Evolutionary conservation across 2,113 vertebrate species (phyloP), one percentile per base, ranked within the genome.

Genomic region (Sander vitreus): DNA sequence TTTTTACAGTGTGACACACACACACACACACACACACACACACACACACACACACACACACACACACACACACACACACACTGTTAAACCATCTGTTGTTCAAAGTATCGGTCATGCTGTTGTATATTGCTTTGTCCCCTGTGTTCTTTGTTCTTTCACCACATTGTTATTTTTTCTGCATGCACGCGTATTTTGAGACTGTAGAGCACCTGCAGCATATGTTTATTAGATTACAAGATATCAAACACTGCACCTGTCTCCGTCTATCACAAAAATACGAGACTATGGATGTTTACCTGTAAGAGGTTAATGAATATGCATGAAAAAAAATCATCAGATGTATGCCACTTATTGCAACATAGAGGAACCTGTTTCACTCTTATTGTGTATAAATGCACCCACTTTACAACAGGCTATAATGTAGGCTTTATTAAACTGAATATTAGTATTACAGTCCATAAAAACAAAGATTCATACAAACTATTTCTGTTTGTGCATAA

Each of bases 71-170:
- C 21, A 60, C 36, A 27, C 30, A 67, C 19, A 47, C 48, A 53
- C 18, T 63, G 25, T 25, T 25, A 30, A 36, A 84, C 91, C 80
- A 86, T 90, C 84, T 90, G 80, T 54, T 75, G 25, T 77, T 68
- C 48, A 54, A 51, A 84, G n/a, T 63, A 47, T 65, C 65, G 13
- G 16, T 59, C 65, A 39, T 50, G 25, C 59, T 72, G 33, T 27
- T 43, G 18, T 33, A 19, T 48, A 3, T 43, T 58, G 43, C 25
- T 62, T 63, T 23, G 51, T 71, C 58, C 18, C 18, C 23, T 55
- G 10, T 68, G 30, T 64, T 55, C 21, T 73, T 73, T 73, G 53
- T 48, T 70, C 48, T 58, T 45, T 62, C 69, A 60, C 25, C 33
- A 30, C 80, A 68, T 33, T 75, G 70, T 86, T 69, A 4, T 75